phyloP scores from a whole-genome alignment of 2,113 vertebrate genomes.

The Bos javanicus region DNA sequence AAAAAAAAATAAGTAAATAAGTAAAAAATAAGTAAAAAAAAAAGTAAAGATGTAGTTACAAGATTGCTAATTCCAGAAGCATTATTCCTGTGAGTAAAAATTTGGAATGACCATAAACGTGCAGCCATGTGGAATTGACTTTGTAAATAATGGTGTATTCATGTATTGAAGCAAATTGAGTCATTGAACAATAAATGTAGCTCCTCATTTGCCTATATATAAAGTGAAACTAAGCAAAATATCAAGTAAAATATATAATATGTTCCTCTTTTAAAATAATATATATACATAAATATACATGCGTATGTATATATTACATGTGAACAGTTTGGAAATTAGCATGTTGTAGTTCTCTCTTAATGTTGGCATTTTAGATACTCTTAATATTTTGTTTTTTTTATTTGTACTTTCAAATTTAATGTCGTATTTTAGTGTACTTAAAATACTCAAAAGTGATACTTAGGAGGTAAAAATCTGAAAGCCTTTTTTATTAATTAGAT shows the following conservation, averaged over 20 bases:
- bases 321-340: background rate
- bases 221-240: background rate
- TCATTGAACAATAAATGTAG: background rate
- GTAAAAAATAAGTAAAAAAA: no score
- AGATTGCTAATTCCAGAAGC: background rate
- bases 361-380: background rate
- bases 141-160: background rate
- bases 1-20: no score
- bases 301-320: background rate
- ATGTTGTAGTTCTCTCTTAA: background rate
- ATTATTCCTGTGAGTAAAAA: background rate
- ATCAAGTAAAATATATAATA: background rate
- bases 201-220: background rate
- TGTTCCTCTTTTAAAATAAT: background rate
- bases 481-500: background rate
- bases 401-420: background rate
- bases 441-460: constrained; percentile 15
- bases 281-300: background rate
- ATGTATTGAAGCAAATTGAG: background rate
- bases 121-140: background rate
- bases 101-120: background rate
- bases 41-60: background rate
- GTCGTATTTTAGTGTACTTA: background rate
- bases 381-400: constrained; percentile 25
- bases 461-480: background rate